Base-by-base conservation (phyloP, 2,797 vertebrate species). In the Florisuga fusca region DNA sequence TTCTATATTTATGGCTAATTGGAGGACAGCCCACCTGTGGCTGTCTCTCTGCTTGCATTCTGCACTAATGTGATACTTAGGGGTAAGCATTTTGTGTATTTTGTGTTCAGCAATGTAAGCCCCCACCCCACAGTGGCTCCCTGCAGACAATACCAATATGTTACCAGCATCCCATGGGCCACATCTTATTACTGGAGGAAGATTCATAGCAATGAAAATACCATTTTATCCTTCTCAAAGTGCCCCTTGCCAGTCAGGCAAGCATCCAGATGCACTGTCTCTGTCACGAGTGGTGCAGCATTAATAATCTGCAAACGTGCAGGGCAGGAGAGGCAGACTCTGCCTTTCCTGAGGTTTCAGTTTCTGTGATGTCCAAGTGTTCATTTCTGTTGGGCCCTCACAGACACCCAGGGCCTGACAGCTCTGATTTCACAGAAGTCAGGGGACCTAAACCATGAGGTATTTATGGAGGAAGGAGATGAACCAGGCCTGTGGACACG, bases 201-300 rank as follows among this genome's bases (percentile, higher is more conserved):
- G 85, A 67, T 55, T 79, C 75, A 94, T 87, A 68, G 87, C 87
- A 90, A 84, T 71, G 63, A 90, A 94, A 94, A 94, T 88, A 71
- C 48, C 86, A 80, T 94, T 93, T 94, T 87, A 91, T 91, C 92
- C 87, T 94, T 85, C 83, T 87, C 80, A 78, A 90, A 96, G 87
- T 93, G 87, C 72, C 79, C 85, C 80, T 86, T 90, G 71, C 71
- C 95, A 91, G 91, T 90, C 95, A 95, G 85, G 77, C 74, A 81
- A 75, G 76, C 85, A 76, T 85, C 91, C 82, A 91, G 86, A 87
- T 71, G 92, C 91, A 74, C 71, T 91, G 79, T 34, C 62, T 83
- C 38, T 6, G 3, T 51, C 38, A 48, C 20, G 4, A 90, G 51
- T 29, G 67, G 59, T 58, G 63, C 1, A 3, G 34, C 63, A 63